Evolutionary conservation across 2,113 vertebrate genomes (phyloP).

Genomic region (Manacus vitellinus): DNA sequence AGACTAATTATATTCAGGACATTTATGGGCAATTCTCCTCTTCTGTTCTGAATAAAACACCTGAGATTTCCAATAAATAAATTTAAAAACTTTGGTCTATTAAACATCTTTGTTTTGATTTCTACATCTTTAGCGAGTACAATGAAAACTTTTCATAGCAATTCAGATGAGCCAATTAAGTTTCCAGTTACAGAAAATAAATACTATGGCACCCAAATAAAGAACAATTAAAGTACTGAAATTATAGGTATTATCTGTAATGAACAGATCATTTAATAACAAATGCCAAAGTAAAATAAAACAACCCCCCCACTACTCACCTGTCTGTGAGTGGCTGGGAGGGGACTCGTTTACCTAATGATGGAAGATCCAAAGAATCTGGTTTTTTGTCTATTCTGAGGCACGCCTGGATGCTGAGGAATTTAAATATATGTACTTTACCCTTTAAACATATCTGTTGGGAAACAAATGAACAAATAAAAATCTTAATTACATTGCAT

Average conservation of each 20-base stretch:
- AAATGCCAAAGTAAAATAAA: background rate
- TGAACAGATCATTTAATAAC: background rate
- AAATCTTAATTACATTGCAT: background rate
- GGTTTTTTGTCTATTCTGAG: constrained; percentile 96
- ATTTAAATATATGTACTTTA: constrained; percentile 98
- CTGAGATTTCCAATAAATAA: background rate
- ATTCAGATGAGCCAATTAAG: background rate
- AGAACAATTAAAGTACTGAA: background rate
- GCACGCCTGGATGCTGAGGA: constrained; percentile 91
- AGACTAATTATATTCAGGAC: background rate
- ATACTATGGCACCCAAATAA: background rate
- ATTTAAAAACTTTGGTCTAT: background rate
- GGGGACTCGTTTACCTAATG: constrained; percentile 88
- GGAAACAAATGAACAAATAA: background rate
- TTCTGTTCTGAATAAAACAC: background rate
- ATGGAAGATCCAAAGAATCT: constrained; percentile 93
- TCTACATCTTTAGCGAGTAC: background rate
- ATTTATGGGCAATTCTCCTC: background rate
- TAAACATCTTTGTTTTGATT: background rate
- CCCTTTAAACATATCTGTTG: constrained; percentile 96
- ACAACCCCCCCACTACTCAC: constrained; percentile 31
- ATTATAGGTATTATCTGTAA: background rate
- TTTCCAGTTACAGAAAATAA: background rate
- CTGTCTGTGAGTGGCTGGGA: constrained; percentile 95
- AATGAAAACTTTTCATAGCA: background rate